Evolutionary conservation across 2,797 vertebrate genomes (phyloP), one percentile per base, ranked within the genome.

Genomic region (Etheostoma nigrum): DNA sequence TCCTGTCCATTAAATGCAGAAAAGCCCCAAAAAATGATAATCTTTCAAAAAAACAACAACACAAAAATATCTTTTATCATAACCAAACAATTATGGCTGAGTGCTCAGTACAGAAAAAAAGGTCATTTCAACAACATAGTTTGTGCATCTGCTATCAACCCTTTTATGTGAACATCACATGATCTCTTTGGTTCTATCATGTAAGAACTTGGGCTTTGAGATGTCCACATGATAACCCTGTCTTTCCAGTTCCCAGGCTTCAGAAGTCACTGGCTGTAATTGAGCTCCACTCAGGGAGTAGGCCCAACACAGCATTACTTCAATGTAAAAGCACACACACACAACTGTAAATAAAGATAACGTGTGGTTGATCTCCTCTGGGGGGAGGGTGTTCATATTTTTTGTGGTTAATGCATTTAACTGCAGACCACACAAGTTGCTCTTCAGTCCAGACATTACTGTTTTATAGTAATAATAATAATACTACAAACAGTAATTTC

Each of bases 181-280:
- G 72, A 63, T 44, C 72, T 85, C 71, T 74, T 21, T 78, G 74
- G 57, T 68, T 87, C 78, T 63, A 78, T 84, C 84, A 49, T 30
- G 30, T 62, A 57, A 68, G 84, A 49, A 51, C 84, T 89, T 55
- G 49, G 75, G 72, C 81, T 84, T 86, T 86, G 82, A 89, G 87
- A 91, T 88, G 81, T 74, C 82, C 86, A 70, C 73, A 81, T 85
- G 91, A 92, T 93, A 89, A 91, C 83, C 71, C 67, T 15, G 61
- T 78, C 88, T 89, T 87, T 89, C 79, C 90, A 67, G 74, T 85
- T 75, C 67, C 64, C 78, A 54, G 82, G 71, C 82, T 74, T 89
- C 86, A 83, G 83, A 90, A 88, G 91, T 90, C 84, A 68, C 82
- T 79, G 54, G 62, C 82, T 85, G 83, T 87, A 86, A 87, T 47